Conservation (phyloP, 2,888 invertebrate genomes). For the Tenthredo livida region DNA sequence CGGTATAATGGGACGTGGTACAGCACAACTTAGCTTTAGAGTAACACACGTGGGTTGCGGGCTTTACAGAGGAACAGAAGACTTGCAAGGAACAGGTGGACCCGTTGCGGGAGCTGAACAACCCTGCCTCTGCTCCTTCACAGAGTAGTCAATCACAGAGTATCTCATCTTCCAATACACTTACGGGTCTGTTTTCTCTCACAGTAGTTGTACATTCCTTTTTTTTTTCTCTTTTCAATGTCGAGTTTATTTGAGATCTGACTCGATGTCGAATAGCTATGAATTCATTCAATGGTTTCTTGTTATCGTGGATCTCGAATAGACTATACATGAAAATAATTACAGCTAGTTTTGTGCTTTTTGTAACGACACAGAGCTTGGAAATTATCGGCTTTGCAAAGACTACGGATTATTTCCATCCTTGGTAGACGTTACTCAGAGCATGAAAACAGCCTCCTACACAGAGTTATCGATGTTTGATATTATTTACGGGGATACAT, state of each 20-base stretch:
- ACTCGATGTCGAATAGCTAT: not conserved
- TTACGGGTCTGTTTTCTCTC: constrained; percentile 77
- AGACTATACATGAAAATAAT: constrained; percentile 32
- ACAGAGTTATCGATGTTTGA: constrained; percentile 22
- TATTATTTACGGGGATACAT: constrained; percentile 33
- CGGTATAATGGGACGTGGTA: constrained; percentile 37
- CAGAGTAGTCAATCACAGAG: constrained; percentile 76
- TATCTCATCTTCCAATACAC: constrained; percentile 76
- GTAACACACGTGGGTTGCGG: constrained; percentile 71
- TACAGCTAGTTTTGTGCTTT: constrained; percentile 23
- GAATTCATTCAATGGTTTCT: not conserved
- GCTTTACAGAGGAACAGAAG: constrained; percentile 77
- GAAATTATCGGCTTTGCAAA: constrained; percentile 28
- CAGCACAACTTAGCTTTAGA: constrained; percentile 47
- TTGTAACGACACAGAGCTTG: constrained; percentile 13
- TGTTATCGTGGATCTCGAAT: constrained; percentile 40
- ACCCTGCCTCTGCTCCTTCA: constrained; percentile 74
- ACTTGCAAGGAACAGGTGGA: constrained; percentile 75
- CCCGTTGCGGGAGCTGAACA: constrained; percentile 73
- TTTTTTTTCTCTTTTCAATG: constrained; percentile 48
- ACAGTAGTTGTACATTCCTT: constrained; percentile 73
- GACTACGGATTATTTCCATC: constrained; percentile 1
- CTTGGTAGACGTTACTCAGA: constrained; percentile 17
- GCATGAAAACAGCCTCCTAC: constrained; percentile 18
- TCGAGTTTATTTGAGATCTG: constrained; percentile 41